Conservation (phyloP, 1,140 invertebrate species). For the Drosophila suzukii region DNA sequence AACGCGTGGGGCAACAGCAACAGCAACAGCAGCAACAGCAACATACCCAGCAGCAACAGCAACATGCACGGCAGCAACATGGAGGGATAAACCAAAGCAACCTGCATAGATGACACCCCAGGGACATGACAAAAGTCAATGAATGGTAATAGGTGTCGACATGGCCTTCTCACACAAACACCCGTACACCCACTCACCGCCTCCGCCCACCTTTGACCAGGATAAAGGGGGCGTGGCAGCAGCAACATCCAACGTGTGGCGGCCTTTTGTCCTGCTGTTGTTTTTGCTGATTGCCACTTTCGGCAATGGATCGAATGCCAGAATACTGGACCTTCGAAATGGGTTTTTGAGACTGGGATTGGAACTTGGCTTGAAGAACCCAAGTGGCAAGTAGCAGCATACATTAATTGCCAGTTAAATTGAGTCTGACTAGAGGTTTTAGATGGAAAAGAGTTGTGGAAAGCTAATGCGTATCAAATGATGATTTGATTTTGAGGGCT, state of each 20-base stretch:
- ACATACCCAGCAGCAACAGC: slow-evolving; percentile 5
- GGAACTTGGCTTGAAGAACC: slow-evolving; percentile 1
- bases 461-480: slow-evolving; percentile 3
- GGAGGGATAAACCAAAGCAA: slow-evolving; percentile 68
- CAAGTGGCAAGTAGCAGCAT: slow-evolving; percentile 29
- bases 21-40: slow-evolving; percentile 15
- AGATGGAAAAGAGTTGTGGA: not conserved
- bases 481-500: not conserved
- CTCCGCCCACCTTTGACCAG: not conserved
- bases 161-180: slow-evolving; percentile 49
- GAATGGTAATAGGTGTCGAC: slow-evolving; percentile 82
- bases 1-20: slow-evolving; percentile 52
- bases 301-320: slow-evolving; percentile 70
- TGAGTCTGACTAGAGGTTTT: slow-evolving; percentile 60
- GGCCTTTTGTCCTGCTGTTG: slow-evolving; percentile 69
- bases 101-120: slow-evolving; percentile 83
- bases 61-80: slow-evolving; percentile 15
- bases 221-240: slow-evolving; percentile 38
- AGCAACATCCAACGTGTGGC: slow-evolving; percentile 43
- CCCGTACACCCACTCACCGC: not conserved
- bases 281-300: slow-evolving; percentile 82
- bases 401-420: slow-evolving; percentile 83
- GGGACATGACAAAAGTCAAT: slow-evolving; percentile 81
- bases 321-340: slow-evolving; percentile 12
- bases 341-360: not conserved